These are phyloP conservation scores for Dasypolia templi DNA, from an alignment of 2,888 invertebrate species.

Conservation along the genomic window DNA sequence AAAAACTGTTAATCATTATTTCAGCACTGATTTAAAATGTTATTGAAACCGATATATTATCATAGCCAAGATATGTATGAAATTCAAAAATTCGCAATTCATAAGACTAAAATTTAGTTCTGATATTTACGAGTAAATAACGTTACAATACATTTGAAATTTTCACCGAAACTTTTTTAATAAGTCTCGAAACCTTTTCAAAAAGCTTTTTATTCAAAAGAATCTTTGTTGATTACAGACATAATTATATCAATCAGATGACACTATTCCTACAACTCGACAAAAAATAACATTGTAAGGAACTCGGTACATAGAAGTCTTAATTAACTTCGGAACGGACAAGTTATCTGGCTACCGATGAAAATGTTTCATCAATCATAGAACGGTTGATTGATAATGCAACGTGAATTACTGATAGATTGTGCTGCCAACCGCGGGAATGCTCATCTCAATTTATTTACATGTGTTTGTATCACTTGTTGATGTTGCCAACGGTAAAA, in stretches of 20 bases:
- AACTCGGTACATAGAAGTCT: constrained; percentile 81
- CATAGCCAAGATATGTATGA: background rate
- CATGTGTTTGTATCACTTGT: constrained; percentile 89
- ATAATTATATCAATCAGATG: constrained; percentile 48
- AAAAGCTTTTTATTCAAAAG: constrained; percentile 11
- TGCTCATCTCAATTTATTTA: constrained; percentile 89
- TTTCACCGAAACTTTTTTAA: constrained; percentile 38
- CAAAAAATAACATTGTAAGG: constrained; percentile 56
- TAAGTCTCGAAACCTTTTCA: background rate
- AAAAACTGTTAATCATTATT: background rate
- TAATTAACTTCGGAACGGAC: constrained; percentile 88
- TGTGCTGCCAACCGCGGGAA: constrained; percentile 84
- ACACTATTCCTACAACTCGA: constrained; percentile 32
- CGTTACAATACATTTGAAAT: too few species aligned
- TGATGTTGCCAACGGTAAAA: constrained; percentile 86
- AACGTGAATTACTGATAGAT: constrained; percentile 90
- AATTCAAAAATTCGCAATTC: background rate
- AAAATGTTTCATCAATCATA: constrained; percentile 89
- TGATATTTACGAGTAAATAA: background rate
- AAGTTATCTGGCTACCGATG: constrained; percentile 89
- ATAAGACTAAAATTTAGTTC: background rate
- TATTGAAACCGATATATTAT: background rate
- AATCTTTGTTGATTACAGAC: constrained; percentile 28
- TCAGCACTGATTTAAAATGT: background rate
- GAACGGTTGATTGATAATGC: constrained; percentile 88